Conservation (phyloP, 2,797 vertebrate species). For the Siniperca scherzeri region DNA sequence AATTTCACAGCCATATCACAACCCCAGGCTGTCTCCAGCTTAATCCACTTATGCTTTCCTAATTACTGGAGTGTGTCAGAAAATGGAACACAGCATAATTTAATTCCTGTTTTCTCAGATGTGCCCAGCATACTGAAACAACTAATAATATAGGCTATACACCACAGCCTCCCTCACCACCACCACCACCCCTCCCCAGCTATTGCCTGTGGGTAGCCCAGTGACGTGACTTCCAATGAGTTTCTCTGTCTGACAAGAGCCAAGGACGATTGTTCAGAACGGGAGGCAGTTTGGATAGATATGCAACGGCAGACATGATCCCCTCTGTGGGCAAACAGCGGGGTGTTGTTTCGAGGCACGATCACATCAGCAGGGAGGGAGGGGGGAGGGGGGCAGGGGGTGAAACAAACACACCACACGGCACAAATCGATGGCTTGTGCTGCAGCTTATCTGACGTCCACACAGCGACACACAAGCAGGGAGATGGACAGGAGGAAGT, state of each 20-base stretch:
- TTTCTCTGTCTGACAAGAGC: slow-evolving; percentile 45
- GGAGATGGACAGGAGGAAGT: slow-evolving; percentile 34
- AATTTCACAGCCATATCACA: slow-evolving; percentile 49
- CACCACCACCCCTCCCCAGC: slow-evolving; percentile 1
- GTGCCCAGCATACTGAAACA: slow-evolving; percentile 24
- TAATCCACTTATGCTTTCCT: slow-evolving; percentile 64
- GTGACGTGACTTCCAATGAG: slow-evolving; percentile 74
- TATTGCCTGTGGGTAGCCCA: slow-evolving; percentile 43
- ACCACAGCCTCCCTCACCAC: background rate
- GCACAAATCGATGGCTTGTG: slow-evolving; percentile 43
- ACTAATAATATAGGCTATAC: slow-evolving; percentile 1
- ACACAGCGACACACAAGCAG: background rate
- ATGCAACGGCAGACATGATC: slow-evolving; percentile 39
- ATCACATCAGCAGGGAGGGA: slow-evolving; percentile 22
- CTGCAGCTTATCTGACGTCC: slow-evolving; percentile 33
- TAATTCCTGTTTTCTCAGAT: slow-evolving; percentile 44
- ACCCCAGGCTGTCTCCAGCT: slow-evolving; percentile 36
- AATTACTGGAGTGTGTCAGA: slow-evolving; percentile 71
- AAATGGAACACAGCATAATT: slow-evolving; percentile 43
- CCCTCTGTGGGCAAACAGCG: slow-evolving; percentile 45
- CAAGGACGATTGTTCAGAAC: slow-evolving; percentile 32
- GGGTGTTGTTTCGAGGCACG: slow-evolving; percentile 47
- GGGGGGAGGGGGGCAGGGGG: background rate
- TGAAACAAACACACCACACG: slow-evolving; percentile 45
- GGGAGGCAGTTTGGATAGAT: slow-evolving; percentile 46